Conservation (phyloP, 2,888 invertebrate genomes). For the Pollenia angustigena region DNA sequence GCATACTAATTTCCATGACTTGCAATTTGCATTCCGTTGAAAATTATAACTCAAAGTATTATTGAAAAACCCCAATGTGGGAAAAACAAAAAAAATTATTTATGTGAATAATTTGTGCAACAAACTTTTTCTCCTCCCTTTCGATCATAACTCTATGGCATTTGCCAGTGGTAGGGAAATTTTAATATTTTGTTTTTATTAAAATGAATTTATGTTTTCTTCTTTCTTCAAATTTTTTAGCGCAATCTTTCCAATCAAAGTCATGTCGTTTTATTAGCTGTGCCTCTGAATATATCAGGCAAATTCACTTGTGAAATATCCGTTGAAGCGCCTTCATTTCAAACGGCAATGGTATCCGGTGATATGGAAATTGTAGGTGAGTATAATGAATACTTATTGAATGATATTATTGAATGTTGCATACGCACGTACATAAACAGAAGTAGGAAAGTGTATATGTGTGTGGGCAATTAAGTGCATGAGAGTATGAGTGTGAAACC, state of each 20-base stretch:
- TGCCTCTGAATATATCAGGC: slow-evolving; percentile 84
- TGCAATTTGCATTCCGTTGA: slow-evolving; percentile 67
- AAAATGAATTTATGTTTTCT: slow-evolving; percentile 72
- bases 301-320: slow-evolving; percentile 84
- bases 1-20: slow-evolving; percentile 70
- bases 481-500: slow-evolving; percentile 25
- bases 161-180: neutral
- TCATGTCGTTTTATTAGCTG: slow-evolving; percentile 83
- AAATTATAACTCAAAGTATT: slow-evolving; percentile 65
- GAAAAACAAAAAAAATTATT: slow-evolving; percentile 10
- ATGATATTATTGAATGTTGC: neutral
- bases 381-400: slow-evolving; percentile 74
- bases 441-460: neutral
- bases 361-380: slow-evolving; percentile 84
- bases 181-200: slow-evolving; percentile 57
- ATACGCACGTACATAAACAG: no score
- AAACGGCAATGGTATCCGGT: slow-evolving; percentile 84
- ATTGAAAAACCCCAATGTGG: slow-evolving; percentile 37
- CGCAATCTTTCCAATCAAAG: slow-evolving; percentile 84
- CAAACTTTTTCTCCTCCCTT: neutral
- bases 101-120: slow-evolving; percentile 29
- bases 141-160: neutral
- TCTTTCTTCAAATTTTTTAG: slow-evolving; percentile 75
- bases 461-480: neutral
- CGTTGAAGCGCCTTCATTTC: slow-evolving; percentile 84